Conservation (phyloP, 1,140 invertebrate genomes). For the Drosophila athabasca region DNA sequence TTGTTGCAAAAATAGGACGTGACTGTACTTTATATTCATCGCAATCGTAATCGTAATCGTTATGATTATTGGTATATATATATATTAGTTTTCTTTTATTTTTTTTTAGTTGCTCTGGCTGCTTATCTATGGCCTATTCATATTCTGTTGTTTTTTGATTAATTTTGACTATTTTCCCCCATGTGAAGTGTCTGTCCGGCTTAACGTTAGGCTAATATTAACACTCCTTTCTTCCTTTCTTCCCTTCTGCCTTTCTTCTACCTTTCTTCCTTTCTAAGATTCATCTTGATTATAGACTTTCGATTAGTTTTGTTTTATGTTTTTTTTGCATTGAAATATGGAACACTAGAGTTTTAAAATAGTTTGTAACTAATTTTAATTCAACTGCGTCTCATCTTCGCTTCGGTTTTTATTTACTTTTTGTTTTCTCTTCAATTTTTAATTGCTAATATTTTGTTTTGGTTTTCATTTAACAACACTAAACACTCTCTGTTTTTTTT, state of each 20-base stretch:
- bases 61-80: slow-evolving; percentile 27
- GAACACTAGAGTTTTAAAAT: slow-evolving; percentile 83
- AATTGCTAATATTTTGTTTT: slow-evolving; percentile 61
- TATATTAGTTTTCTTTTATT: slow-evolving; percentile 43
- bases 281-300: too few species aligned
- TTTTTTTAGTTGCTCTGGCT: slow-evolving; percentile 48
- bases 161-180: slow-evolving; percentile 72
- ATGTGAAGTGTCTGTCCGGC: slow-evolving; percentile 55
- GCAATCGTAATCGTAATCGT: slow-evolving; percentile 26
- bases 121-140: slow-evolving; percentile 66
- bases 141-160: slow-evolving; percentile 64
- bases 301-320: slow-evolving; percentile 40
- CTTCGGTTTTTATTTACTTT: slow-evolving; percentile 19
- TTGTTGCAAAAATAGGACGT: slow-evolving; percentile 84
- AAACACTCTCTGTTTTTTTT: slow-evolving; percentile 44
- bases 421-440: slow-evolving; percentile 62
- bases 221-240: slow-evolving; percentile 47
- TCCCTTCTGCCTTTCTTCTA: slow-evolving; percentile 43
- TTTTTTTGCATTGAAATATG: slow-evolving; percentile 77
- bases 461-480: slow-evolving; percentile 68
- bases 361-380: slow-evolving; percentile 80
- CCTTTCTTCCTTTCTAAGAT: slow-evolving; percentile 33
- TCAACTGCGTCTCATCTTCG: slow-evolving; percentile 55
- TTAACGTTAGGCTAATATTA: slow-evolving; percentile 62
- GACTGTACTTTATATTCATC: slow-evolving; percentile 77